These are phyloP conservation scores for Naso thynnoides DNA, from an alignment of 2,797 vertebrate species.

Conservation along the genomic window DNA sequence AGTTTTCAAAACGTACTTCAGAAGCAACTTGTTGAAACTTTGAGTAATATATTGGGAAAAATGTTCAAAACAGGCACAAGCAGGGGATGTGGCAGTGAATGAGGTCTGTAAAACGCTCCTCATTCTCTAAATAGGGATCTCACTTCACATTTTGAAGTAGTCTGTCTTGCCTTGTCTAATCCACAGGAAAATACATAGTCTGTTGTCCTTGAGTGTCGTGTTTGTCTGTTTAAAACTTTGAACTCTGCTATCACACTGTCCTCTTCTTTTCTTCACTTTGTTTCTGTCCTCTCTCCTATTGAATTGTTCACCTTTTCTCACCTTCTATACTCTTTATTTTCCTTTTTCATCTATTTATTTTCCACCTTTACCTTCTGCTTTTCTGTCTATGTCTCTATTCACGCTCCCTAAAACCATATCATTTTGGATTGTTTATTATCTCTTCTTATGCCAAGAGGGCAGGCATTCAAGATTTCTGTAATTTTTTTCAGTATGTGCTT, in stretches of 20 bases:
- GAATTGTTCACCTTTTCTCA: not conserved
- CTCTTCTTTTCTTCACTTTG: not conserved
- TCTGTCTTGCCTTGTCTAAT: not conserved
- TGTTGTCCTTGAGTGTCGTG: not conserved
- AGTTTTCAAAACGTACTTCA: no score
- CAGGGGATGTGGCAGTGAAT: no score
- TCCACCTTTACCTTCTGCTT: not conserved
- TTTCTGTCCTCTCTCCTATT: not conserved
- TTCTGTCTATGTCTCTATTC: constrained; percentile 1
- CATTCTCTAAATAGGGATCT: no score
- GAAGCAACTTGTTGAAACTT: no score
- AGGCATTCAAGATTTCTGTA: constrained; percentile 33
- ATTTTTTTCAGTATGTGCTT: constrained; percentile 11
- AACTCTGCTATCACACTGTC: not conserved
- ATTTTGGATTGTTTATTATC: constrained; percentile 58
- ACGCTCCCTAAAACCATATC: constrained; percentile 35
- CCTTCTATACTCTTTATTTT: constrained; percentile 1
- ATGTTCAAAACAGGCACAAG: no score
- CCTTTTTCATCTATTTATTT: not conserved
- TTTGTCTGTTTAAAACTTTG: not conserved
- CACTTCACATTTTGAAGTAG: not conserved
- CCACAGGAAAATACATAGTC: not conserved
- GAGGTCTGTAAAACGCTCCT: no score
- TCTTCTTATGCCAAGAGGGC: constrained; percentile 39
- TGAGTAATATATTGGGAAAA: no score